phyloP scores from a whole-genome alignment of 1,140 invertebrate species.

The Drosophila funebris region DNA sequence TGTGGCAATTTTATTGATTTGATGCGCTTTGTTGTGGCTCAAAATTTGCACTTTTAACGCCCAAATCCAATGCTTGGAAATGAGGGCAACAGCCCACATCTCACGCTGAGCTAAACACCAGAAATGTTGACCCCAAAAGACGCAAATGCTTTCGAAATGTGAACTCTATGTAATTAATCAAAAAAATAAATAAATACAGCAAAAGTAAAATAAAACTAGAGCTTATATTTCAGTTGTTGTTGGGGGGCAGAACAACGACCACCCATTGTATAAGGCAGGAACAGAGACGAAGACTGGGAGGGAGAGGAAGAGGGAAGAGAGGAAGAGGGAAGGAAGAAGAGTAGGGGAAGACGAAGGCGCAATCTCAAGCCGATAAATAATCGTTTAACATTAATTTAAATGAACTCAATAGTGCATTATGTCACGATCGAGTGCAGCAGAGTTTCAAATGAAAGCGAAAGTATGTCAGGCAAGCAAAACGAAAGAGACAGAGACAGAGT shows the following conservation, averaged over 20 bases:
- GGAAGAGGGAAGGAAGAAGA: no score
- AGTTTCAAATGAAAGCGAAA: constrained; percentile 69
- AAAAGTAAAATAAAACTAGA: constrained; percentile 50
- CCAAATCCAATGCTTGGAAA: constrained; percentile 2
- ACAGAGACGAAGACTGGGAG: neutral
- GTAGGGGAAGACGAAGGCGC: neutral
- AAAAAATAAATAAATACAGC: constrained; percentile 23
- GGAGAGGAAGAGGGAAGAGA: neutral
- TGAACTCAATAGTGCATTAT: constrained; percentile 58
- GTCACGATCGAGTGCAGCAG: constrained; percentile 62
- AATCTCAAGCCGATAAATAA: constrained; percentile 61
- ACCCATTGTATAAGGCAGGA: constrained; percentile 32
- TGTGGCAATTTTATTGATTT: constrained; percentile 29
- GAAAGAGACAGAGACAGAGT: no score
- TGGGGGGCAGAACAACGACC: constrained; percentile 38
- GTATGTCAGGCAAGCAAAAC: constrained; percentile 55
- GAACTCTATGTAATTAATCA: constrained; percentile 67
- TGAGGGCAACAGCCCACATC: constrained; percentile 29
- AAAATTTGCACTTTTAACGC: constrained; percentile 25
- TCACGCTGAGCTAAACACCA: neutral
- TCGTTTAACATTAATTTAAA: constrained; percentile 75
- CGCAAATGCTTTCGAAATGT: constrained; percentile 45
- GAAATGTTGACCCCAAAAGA: constrained; percentile 32
- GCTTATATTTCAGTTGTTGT: constrained; percentile 61
- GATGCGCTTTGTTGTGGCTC: constrained; percentile 11